Base-by-base conservation (phyloP, 2,113 vertebrate species). In the Silurus asotus region DNA sequence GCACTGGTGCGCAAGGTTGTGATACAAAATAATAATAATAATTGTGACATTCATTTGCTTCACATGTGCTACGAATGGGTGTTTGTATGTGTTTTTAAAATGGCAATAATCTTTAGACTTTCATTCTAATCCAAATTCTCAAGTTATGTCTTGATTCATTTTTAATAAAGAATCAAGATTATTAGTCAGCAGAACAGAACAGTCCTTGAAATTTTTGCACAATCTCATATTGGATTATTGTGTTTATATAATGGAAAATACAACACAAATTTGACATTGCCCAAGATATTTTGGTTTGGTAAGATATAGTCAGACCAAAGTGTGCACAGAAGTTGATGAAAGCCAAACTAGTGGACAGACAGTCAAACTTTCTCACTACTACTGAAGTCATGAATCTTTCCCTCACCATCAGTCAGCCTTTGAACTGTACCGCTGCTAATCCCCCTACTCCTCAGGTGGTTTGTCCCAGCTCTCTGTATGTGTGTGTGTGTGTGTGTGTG, bases 361-460 rank as follows among this genome's bases (percentile, higher is more conserved):
- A 53, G 20, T 13, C 49, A 83, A 59, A 69, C 80, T 61, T 80
- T 49, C 75, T 80, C 37, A 74, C 59, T 74, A 9, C 25, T 80
- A 61, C 70, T 55, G 53, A 82, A 49, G 48, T 85, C 2, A 48
- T 80, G 70, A 89, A 79, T 49, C 65, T 23, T 81, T 82, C 69
- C 64, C 70, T 81, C 72, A 55, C 55, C 74, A 20, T 87, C 82
- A 23, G 76, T 61, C 62, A 76, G 49, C 55, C 79, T 87, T 83
- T 87, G 83, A 86, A 83, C 58, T 45, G 45, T 53, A 80, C 56
- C 28, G 61, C 86, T 62, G 77, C 67, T 87, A 87, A 89, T 87
- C 80, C 80, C 45, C 64, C 51, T 75, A 28, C 86, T 87, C 83
- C 86, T 86, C 86, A 89, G 86, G 86, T 87, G 88, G 86, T 88